Evolutionary conservation across 2,888 invertebrate species (phyloP).

Genomic region (Sminthurinus aureus): DNA sequence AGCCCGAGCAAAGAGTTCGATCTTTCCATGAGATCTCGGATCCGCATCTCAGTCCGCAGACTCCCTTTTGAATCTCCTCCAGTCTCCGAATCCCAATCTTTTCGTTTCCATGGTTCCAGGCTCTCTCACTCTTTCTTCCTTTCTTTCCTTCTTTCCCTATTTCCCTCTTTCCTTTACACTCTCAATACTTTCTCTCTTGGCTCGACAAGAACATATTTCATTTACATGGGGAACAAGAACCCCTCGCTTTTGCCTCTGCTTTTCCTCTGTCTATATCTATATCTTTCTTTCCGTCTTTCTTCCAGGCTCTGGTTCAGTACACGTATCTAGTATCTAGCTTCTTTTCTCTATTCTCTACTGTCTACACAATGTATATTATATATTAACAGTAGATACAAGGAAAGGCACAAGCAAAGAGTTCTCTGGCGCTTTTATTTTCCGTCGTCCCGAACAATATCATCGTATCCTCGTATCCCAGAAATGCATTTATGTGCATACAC

Average conservation of each 20-base stretch:
- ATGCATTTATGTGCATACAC: background rate
- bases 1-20: constrained; percentile 53
- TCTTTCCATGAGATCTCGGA: constrained; percentile 56
- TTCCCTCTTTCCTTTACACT: too few relatives aligned
- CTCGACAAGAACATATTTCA: constrained; percentile 52
- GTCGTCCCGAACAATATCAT: background rate
- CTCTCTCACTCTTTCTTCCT: background rate
- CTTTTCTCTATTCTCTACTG: too few relatives aligned
- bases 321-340: too few relatives aligned
- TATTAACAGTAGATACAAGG: background rate
- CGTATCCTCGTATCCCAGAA: constrained; percentile 20
- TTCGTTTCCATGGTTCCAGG: constrained; percentile 55
- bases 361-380: background rate
- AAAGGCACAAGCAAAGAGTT: background rate
- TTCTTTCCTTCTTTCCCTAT: too few relatives aligned
- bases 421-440: constrained; percentile 17
- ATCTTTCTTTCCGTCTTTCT: constrained; percentile 2
- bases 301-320: background rate
- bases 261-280: constrained; percentile 21
- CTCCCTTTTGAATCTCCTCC: constrained; percentile 59
- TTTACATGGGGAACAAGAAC: constrained; percentile 43
- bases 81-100: too few relatives aligned
- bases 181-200: too few relatives aligned
- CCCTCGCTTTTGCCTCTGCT: constrained; percentile 36
- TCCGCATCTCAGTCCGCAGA: constrained; percentile 54